A percentile compares a stretch with the other conserved stretches of the same genome.
Evolutionary conservation across 1,140 invertebrate species (phyloP).

Genomic region (Gonatopus flavifemur): DNA sequence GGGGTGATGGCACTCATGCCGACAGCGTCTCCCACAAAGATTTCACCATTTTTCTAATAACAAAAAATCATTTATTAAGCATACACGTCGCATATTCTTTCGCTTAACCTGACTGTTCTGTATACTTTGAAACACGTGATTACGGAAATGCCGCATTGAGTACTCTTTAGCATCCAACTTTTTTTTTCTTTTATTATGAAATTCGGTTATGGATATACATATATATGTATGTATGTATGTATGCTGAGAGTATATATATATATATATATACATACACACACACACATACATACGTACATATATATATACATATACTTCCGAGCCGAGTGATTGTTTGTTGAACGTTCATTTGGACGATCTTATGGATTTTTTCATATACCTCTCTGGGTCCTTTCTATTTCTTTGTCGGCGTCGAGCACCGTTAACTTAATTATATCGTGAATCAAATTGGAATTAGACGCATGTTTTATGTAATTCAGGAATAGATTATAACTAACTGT

Average conservation of each 20-base stretch:
- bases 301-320: background rate
- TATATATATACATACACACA: background rate
- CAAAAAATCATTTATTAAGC: conserved; percentile 14
- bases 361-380: background rate
- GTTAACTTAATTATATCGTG: conserved; percentile 2
- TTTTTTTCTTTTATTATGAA: conserved; percentile 6
- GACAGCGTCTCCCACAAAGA: conserved; percentile 45
- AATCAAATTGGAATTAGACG: background rate
- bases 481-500: background rate
- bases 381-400: background rate
- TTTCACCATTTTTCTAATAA: conserved; percentile 36
- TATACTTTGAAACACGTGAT: conserved; percentile 34
- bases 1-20: conserved; percentile 46
- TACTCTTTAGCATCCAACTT: conserved; percentile 10
- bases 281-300: background rate
- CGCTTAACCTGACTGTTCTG: conserved; percentile 37
- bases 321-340: no score
- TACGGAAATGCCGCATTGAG: conserved; percentile 24
- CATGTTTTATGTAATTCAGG: background rate
- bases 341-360: no score
- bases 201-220: background rate
- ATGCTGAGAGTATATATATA: background rate
- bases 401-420: no score
- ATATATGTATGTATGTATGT: no score
- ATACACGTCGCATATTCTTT: conserved; percentile 14